Conservation (phyloP, 1,140 invertebrate species). For the Aphis gossypii region DNA sequence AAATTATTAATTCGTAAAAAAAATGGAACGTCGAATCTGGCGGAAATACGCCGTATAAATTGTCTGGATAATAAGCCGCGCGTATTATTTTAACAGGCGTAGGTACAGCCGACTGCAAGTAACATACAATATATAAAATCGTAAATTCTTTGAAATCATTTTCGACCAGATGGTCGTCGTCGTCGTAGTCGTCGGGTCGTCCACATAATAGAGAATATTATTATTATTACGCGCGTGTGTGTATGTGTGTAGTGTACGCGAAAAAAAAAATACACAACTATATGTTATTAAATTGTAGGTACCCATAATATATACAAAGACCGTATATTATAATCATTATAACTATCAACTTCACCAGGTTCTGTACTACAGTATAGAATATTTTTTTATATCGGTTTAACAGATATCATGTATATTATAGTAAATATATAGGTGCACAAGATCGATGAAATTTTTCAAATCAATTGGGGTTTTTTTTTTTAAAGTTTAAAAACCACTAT, state of each 20-base stretch:
- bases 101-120: neutral
- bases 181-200: neutral
- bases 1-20: constrained; percentile 9
- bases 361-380: neutral
- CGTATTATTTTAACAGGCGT: neutral
- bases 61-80: neutral
- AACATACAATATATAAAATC: neutral
- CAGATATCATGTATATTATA: neutral
- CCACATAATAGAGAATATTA: constrained; percentile 3
- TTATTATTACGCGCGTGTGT: neutral
- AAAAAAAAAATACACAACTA: neutral
- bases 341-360: neutral
- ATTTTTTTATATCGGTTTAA: neutral
- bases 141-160: constrained; percentile 18
- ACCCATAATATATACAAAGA: neutral
- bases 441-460: neutral
- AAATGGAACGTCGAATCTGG: neutral
- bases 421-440: neutral
- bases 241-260: neutral
- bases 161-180: neutral
- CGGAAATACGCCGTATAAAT: neutral
- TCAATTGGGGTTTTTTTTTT: neutral
- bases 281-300: neutral
- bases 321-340: constrained; percentile 5
- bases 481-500: neutral